Evolutionary conservation across 37 sponge, comb jelly and placozoan species (phyloP).

Genomic region (Mnemiopsis leidyi): DNA sequence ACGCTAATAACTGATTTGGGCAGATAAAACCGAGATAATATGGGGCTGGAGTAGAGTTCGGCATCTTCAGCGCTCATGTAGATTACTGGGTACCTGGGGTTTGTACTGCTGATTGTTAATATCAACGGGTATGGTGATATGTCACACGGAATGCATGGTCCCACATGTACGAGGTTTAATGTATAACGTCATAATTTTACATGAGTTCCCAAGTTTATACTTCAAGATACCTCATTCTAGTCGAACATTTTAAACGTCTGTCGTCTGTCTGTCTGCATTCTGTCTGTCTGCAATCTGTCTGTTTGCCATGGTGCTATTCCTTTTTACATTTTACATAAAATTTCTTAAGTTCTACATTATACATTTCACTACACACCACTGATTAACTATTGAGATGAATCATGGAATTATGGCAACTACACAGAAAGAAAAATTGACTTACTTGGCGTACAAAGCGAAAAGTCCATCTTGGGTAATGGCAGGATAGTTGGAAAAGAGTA

Average conservation of each 20-base stretch:
- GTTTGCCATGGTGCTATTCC: too few species aligned
- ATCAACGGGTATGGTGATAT: too few species aligned
- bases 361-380: too few species aligned
- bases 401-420: not conserved
- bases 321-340: not conserved
- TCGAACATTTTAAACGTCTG: too few species aligned
- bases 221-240: too few species aligned
- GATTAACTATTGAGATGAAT: not conserved
- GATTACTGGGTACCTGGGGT: conserved; percentile 26
- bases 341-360: not conserved
- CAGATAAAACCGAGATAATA: not conserved
- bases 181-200: too few species aligned
- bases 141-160: too few species aligned
- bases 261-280: too few species aligned
- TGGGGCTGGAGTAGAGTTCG: not conserved
- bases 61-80: conserved; percentile 36
- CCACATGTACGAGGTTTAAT: too few species aligned
- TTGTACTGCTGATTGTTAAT: not conserved
- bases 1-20: conserved; percentile 29
- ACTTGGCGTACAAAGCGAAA: conserved; percentile 27
- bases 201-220: too few species aligned
- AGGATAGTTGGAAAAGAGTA: not conserved
- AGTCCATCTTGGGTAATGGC: not conserved
- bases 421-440: not conserved
- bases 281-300: too few species aligned